phyloP scores from a whole-genome alignment of 2,797 vertebrate species.

The Diceros bicornis region DNA sequence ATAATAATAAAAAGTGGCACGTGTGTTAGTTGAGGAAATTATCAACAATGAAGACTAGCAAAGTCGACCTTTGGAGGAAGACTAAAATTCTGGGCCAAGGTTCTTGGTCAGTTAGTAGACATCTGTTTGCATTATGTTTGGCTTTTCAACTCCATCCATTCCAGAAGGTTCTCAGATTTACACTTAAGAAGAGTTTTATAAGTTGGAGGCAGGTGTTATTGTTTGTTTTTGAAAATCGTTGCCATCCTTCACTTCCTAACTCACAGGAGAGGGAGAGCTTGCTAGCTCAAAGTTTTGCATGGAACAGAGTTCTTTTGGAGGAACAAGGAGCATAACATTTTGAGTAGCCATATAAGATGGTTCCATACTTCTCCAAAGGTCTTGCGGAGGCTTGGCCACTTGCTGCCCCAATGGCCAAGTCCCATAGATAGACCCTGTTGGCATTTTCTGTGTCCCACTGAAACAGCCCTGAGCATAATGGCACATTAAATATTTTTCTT shows the following conservation, averaged over 20 bases:
- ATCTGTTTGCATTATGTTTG: background rate
- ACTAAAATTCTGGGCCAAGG: background rate
- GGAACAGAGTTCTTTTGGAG: too few species aligned
- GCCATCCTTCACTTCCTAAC: too few species aligned
- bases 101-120: too few species aligned
- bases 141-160: background rate
- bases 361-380: background rate
- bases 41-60: too few species aligned
- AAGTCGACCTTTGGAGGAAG: too few species aligned
- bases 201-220: background rate
- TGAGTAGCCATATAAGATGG: background rate
- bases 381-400: too few species aligned
- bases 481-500: background rate
- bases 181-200: background rate
- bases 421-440: too few species aligned
- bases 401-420: background rate
- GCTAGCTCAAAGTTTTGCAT: fast-evolving
- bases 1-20: background rate
- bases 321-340: fast-evolving
- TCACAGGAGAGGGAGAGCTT: background rate
- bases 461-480: background rate
- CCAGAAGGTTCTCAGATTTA: background rate
- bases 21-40: background rate
- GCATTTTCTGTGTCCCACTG: too few species aligned
- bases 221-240: background rate